Percentiles rank a stretch among this genome's conserved stretches.
These are phyloP conservation scores for Oncorhynchus masou DNA, from an alignment of 2,113 vertebrate species.

Conservation along the genomic window DNA sequence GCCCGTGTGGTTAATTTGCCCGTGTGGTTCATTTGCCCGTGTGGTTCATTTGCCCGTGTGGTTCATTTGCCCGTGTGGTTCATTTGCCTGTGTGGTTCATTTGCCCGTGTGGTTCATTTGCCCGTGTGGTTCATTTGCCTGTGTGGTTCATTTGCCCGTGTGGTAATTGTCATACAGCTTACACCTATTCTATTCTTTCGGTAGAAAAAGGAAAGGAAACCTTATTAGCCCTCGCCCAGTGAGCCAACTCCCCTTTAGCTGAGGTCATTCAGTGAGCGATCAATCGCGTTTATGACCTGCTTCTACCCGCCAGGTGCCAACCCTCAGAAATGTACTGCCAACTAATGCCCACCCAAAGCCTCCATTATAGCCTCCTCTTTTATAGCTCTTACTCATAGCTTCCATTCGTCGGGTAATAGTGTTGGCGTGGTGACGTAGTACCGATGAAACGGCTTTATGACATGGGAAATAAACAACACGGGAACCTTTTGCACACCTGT, in stretches of 20 bases:
- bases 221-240: neutral
- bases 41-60: too few relatives aligned
- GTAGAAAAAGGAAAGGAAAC: too few relatives aligned
- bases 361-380: constrained; percentile 7
- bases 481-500: constrained; percentile 40
- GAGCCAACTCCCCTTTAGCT: neutral
- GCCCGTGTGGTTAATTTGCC: too few relatives aligned
- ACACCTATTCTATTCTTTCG: too few relatives aligned
- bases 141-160: too few relatives aligned
- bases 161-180: too few relatives aligned
- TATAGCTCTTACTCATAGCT: constrained; percentile 45
- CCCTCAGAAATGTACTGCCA: constrained; percentile 50
- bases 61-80: too few relatives aligned
- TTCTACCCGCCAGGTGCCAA: constrained; percentile 44
- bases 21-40: too few relatives aligned
- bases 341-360: constrained; percentile 60
- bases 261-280: constrained; percentile 29
- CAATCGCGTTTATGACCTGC: constrained; percentile 50
- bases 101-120: too few relatives aligned
- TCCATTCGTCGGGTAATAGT: constrained; percentile 34
- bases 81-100: too few relatives aligned
- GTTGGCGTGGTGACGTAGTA: constrained; percentile 44
- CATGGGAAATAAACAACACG: constrained; percentile 25
- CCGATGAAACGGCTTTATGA: constrained; percentile 40
- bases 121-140: too few relatives aligned